Conservation (phyloP, 2,113 vertebrate genomes). For the Vombatus ursinus region DNA sequence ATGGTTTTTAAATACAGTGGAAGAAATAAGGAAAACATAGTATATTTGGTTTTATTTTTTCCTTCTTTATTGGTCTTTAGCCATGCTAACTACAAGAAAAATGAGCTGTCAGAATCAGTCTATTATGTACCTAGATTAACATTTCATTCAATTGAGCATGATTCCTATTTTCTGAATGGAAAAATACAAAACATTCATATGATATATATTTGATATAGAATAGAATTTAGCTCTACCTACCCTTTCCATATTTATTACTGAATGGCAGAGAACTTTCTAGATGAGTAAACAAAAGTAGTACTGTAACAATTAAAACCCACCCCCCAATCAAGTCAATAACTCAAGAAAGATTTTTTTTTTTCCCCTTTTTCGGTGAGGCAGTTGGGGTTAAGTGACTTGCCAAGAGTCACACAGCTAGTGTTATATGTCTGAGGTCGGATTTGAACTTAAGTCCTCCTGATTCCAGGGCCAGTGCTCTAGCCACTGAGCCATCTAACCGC, state of each 20-base stretch:
- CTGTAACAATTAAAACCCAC: not conserved
- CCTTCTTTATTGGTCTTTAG: not conserved
- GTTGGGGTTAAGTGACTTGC: too few relatives aligned
- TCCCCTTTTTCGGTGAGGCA: too few relatives aligned
- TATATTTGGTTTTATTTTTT: not conserved
- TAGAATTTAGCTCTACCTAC: slow-evolving; percentile 3
- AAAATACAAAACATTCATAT: not conserved
- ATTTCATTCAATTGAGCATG: not conserved
- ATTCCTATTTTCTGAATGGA: slow-evolving; percentile 18
- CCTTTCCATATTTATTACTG: not conserved
- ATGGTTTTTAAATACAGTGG: not conserved
- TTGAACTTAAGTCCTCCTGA: too few relatives aligned
- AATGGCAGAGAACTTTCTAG: not conserved
- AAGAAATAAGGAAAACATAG: not conserved
- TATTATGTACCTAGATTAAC: not conserved
- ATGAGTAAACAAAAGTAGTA: not conserved
- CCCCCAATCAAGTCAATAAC: not conserved
- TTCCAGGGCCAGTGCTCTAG: too few relatives aligned
- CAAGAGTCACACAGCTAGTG: too few relatives aligned
- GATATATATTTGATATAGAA: not conserved
- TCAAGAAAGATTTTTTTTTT: not conserved
- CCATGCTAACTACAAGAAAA: slow-evolving; percentile 9
- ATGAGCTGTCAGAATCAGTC: not conserved
- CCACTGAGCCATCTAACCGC: too few relatives aligned
- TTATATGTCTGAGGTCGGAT: too few relatives aligned